Evolutionary conservation across 2,888 invertebrate species (phyloP).

Genomic region (Pyrrhia umbra): DNA sequence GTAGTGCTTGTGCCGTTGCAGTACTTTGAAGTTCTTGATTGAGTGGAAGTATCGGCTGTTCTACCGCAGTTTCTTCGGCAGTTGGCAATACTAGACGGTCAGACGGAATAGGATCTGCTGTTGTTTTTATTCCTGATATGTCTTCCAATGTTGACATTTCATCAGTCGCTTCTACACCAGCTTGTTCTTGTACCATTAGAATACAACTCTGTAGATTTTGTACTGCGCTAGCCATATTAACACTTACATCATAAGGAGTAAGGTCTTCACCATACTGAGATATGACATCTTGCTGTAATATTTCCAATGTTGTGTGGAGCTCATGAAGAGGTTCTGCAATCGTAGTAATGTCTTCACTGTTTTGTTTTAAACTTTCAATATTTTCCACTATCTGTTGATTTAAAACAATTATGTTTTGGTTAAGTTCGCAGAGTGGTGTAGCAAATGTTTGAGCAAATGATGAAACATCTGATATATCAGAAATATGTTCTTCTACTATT

Average conservation of each 20-base stretch:
- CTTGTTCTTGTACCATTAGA: constrained; percentile 85
- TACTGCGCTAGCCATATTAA: constrained; percentile 79
- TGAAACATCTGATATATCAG: constrained; percentile 81
- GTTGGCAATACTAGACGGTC: constrained; percentile 77
- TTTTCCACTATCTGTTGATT: constrained; percentile 81
- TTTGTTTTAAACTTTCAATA: constrained; percentile 74
- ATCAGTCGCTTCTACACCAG: constrained; percentile 83
- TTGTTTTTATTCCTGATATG: constrained; percentile 90
- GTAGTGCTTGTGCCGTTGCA: constrained; percentile 79
- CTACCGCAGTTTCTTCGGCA: constrained; percentile 71
- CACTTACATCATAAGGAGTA: constrained; percentile 69
- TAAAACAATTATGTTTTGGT: constrained; percentile 77
- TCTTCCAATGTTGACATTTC: constrained; percentile 91
- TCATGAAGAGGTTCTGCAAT: constrained; percentile 86
- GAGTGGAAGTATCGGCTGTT: constrained; percentile 65
- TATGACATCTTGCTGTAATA: constrained; percentile 84
- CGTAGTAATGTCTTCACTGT: constrained; percentile 73
- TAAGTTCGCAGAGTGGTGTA: constrained; percentile 79
- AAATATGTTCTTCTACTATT: constrained; percentile 70
- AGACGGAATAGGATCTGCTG: constrained; percentile 84
- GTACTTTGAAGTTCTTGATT: constrained; percentile 64
- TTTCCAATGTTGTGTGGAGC: constrained; percentile 82
- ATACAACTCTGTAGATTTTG: constrained; percentile 85
- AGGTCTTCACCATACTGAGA: constrained; percentile 81
- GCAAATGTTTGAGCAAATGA: constrained; percentile 81